Evolutionary conservation across 1,140 invertebrate species (phyloP).

Genomic region (Drosophila parvula): DNA sequence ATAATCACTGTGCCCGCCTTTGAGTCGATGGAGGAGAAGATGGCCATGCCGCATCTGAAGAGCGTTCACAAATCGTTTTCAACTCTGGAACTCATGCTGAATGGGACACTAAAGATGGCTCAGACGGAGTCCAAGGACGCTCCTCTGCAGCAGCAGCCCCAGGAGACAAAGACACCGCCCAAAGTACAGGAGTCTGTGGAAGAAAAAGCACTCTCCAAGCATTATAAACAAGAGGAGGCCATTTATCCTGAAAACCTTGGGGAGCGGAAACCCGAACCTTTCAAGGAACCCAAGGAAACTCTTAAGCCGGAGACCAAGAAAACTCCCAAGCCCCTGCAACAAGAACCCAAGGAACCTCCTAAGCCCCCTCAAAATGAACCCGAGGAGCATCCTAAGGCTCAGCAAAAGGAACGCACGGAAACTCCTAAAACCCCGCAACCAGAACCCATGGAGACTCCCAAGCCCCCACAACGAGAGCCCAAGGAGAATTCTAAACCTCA

Average conservation of each 20-base stretch:
- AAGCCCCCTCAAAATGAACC: neutral
- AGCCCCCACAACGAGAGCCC: neutral
- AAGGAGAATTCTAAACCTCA: neutral
- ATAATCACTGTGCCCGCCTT: neutral
- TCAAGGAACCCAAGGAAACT: neutral
- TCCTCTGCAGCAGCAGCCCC: neutral
- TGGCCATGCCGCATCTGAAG: neutral
- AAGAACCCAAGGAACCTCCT: neutral
- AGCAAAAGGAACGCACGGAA: neutral
- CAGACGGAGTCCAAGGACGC: neutral
- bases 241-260: neutral
- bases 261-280: neutral
- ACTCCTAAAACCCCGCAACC: neutral
- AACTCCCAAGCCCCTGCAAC: neutral
- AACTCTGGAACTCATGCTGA: neutral
- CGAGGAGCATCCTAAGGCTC: neutral
- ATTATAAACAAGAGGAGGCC: neutral
- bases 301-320: neutral
- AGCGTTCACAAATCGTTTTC: neutral
- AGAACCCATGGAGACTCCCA: constrained; percentile 2
- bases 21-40: constrained; percentile 8
- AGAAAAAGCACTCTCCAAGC: neutral
- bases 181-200: neutral
- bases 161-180: neutral
- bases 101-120: neutral